These are phyloP conservation scores for Nerophis lumbriciformis DNA, from an alignment of 2,113 vertebrate genomes.

Conservation along the genomic window DNA sequence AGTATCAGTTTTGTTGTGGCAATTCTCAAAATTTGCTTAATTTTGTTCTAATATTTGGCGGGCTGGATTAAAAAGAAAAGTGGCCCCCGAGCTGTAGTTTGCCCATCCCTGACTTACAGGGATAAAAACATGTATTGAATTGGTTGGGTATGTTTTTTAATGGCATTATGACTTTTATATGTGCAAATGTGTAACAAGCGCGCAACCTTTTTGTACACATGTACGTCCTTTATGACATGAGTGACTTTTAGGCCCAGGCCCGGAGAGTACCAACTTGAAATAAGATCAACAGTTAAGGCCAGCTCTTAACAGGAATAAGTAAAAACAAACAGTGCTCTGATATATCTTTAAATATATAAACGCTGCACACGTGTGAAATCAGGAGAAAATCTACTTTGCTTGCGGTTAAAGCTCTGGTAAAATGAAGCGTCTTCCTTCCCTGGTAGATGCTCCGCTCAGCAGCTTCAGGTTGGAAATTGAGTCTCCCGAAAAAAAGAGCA, in stretches of 20 bases:
- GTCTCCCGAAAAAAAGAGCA: slow-evolving; percentile 32
- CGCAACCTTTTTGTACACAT: slow-evolving; percentile 45
- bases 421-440: slow-evolving; percentile 28
- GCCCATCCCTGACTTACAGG: too few species aligned
- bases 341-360: slow-evolving; percentile 58
- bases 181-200: slow-evolving; percentile 49
- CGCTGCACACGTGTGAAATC: slow-evolving; percentile 47
- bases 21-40: too few species aligned
- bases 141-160: slow-evolving; percentile 46
- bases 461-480: slow-evolving; percentile 27
- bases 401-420: slow-evolving; percentile 23
- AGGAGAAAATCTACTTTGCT: slow-evolving; percentile 33
- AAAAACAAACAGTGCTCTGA: slow-evolving; percentile 41
- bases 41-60: too few species aligned
- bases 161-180: slow-evolving; percentile 54
- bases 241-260: slow-evolving; percentile 54
- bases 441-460: slow-evolving; percentile 5
- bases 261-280: slow-evolving; percentile 59
- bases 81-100: too few species aligned
- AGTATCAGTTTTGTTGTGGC: too few species aligned
- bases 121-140: slow-evolving; percentile 53
- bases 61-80: too few species aligned
- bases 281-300: slow-evolving; percentile 63
- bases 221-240: slow-evolving; percentile 51
- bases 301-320: slow-evolving; percentile 64